These are phyloP conservation scores for Alces alces DNA, from an alignment of 2,113 vertebrate species.

Conservation along the genomic window DNA sequence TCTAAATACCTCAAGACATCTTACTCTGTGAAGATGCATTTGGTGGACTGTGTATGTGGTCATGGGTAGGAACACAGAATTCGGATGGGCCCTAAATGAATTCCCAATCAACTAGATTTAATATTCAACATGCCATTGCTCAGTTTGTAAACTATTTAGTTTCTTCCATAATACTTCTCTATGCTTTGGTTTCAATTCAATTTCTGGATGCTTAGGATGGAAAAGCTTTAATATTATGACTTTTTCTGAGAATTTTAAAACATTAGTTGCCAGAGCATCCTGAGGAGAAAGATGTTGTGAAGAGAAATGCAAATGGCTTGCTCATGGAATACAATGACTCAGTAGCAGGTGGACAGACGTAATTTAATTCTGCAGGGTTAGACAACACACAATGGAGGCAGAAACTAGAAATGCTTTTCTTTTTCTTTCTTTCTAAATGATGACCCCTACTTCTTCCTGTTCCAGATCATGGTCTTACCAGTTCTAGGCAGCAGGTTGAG, in stretches of 20 bases:
- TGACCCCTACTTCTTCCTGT: conserved; percentile 20
- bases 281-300: conserved; percentile 44
- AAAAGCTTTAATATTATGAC: conserved; percentile 50
- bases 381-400: conserved; percentile 44
- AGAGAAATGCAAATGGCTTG: conserved; percentile 52
- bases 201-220: conserved; percentile 32
- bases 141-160: conserved; percentile 22
- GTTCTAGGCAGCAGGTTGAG: background rate
- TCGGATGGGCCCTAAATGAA: conserved; percentile 15
- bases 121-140: conserved; percentile 8
- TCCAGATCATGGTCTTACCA: background rate
- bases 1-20: background rate
- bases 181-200: conserved; percentile 32
- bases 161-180: conserved; percentile 42
- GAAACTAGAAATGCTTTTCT: conserved; percentile 12
- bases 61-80: background rate
- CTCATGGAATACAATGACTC: conserved; percentile 46
- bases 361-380: conserved; percentile 37
- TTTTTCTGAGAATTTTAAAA: conserved; percentile 52
- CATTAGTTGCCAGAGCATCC: conserved; percentile 45
- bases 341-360: conserved; percentile 32
- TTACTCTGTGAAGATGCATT: background rate
- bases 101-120: background rate
- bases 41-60: background rate
- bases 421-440: conserved; percentile 8